Conservation (phyloP, 2,113 vertebrate species). For the Bos taurus region DNA sequence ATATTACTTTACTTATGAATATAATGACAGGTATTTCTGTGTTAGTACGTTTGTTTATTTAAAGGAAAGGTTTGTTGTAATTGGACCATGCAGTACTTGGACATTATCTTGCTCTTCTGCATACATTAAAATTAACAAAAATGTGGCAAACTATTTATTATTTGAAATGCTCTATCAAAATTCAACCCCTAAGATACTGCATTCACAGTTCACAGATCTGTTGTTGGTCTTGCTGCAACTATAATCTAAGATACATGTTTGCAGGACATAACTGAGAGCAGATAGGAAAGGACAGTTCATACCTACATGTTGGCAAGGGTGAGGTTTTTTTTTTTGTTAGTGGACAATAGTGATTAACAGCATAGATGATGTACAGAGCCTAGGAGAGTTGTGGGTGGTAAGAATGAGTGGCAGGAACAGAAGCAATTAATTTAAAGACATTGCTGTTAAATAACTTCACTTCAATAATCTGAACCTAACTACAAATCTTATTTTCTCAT, state of each 20-base stretch:
- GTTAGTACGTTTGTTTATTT: neutral
- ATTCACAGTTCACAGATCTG: neutral
- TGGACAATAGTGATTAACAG: neutral
- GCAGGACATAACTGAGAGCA: neutral
- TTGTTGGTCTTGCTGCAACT: neutral
- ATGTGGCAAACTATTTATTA: neutral
- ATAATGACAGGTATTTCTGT: neutral
- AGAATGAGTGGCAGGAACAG: neutral
- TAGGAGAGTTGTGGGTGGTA: neutral
- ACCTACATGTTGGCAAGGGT: rapidly evolving
- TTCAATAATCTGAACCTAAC: neutral
- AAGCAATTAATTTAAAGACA: neutral
- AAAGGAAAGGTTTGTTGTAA: neutral
- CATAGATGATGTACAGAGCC: neutral
- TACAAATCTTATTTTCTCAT: neutral
- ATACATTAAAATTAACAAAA: neutral
- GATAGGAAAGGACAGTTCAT: neutral
- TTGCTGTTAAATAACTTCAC: neutral
- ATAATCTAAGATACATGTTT: neutral
- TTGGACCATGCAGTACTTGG: neutral
- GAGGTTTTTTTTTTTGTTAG: neutral
- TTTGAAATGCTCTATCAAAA: neutral
- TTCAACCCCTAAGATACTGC: neutral
- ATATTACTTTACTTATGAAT: neutral
- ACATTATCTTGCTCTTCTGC: neutral